Conservation (phyloP, 2,113 vertebrate species). For the Megalops atlanticus region DNA sequence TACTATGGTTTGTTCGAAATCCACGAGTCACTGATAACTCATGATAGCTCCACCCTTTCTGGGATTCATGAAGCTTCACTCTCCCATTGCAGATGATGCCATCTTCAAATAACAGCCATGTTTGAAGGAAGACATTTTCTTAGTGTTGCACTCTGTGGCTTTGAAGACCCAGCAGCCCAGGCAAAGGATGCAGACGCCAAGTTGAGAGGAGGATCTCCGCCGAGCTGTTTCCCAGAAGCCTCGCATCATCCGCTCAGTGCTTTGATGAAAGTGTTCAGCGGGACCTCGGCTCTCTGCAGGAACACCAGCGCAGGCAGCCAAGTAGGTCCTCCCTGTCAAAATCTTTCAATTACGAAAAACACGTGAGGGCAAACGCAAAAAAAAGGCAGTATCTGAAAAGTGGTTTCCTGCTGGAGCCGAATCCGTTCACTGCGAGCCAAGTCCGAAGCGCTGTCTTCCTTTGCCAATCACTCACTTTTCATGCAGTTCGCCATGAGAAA, state of each 20-base stretch:
- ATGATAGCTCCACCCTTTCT: too few relatives aligned
- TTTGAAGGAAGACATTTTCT: neutral
- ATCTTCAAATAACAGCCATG: neutral
- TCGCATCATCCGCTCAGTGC: neutral
- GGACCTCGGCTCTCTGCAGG: neutral
- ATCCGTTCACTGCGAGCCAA: slow-evolving; percentile 44
- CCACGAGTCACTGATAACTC: too few relatives aligned
- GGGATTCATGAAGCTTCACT: too few relatives aligned
- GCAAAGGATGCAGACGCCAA: too few relatives aligned
- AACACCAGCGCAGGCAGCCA: slow-evolving; percentile 31
- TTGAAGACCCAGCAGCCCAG: neutral
- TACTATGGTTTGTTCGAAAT: too few relatives aligned
- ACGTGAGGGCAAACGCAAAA: slow-evolving; percentile 20
- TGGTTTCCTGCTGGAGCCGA: slow-evolving; percentile 55
- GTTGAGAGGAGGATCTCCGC: too few relatives aligned
- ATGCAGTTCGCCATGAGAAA: slow-evolving; percentile 43
- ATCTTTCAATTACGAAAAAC: slow-evolving; percentile 61
- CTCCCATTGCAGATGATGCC: neutral
- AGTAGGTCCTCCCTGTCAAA: slow-evolving; percentile 45
- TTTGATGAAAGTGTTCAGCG: neutral
- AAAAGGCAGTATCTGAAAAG: slow-evolving; percentile 51
- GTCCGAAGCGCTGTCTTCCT: slow-evolving; percentile 37
- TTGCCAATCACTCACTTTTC: slow-evolving; percentile 53
- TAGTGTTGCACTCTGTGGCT: neutral
- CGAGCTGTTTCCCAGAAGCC: neutral